Base-by-base conservation (phyloP, 2,113 vertebrate species). In the Cairina moschata region DNA sequence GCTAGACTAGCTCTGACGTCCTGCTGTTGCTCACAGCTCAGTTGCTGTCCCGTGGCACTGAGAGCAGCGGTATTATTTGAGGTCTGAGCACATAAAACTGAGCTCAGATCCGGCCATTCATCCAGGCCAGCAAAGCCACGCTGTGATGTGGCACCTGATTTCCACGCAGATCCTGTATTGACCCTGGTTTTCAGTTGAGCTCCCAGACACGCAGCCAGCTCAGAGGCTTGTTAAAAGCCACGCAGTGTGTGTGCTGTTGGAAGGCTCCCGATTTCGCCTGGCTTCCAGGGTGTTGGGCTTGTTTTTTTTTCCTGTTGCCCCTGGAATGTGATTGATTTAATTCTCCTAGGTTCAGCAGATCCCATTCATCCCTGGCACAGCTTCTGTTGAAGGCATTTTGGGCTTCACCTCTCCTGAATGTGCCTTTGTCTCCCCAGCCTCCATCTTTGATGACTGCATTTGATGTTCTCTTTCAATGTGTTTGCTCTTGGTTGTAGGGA, bases 401-500 rank as follows among this genome's bases (percentile, higher is more conserved):
- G 86, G 81, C 71, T 75, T 91, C 81, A 72, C 32, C 75, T 94
- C 8, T 55, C 38, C 77, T 74, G 56, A 38, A 20, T 14, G 34
- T 86, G 65, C 68, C 50, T 83, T 81, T 94, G 36, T 86, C 71
- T 59, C n/a, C 77, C 63, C 83, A 88, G 32, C 58, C 62, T 72
- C 55, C 72, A 52, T 7, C 65, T 60, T 54, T 72, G 22, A n/a
- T 21, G 52, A 59, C 67, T 86, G 44, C 28, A 9, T 55, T 17
- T 72, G 62, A 68, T 81, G 55, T 17, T 79, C 76, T n/a, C 58
- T 96, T 78, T 77, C 79, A 48, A n/a, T 58, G 40, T 20, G 0
- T 90, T 89, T 91, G 69, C 90, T 96, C 94, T 96, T 80, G 40
- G n/a, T 95, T 91, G 36, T 95, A 99, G 99, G 99, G 98, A 50